Evolutionary conservation across 1,140 invertebrate species (phyloP).

Genomic region (Nasonia longicornis): DNA sequence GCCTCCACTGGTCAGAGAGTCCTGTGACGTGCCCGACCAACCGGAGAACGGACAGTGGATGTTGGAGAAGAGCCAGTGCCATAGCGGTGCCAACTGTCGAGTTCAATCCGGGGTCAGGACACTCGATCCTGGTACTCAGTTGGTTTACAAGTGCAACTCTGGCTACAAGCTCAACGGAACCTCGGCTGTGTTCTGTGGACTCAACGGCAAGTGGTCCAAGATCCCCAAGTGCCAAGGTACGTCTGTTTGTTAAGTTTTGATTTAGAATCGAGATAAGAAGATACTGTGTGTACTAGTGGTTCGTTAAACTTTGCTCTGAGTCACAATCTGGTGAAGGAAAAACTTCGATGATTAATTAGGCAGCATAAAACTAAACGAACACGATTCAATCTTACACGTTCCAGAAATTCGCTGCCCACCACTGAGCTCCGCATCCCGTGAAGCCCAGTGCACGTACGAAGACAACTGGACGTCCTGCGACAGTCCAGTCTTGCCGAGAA

Average conservation of each 20-base stretch:
- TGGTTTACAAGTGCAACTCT: constrained; percentile 59
- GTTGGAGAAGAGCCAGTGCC: constrained; percentile 55
- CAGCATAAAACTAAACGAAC: too few species aligned
- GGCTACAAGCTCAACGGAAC: constrained; percentile 55
- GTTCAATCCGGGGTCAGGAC: constrained; percentile 5
- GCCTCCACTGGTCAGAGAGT: background rate
- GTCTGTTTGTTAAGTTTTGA: constrained; percentile 12
- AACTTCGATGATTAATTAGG: too few species aligned
- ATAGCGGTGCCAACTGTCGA: constrained; percentile 48
- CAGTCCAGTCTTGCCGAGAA: constrained; percentile 45
- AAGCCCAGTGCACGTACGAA: constrained; percentile 52
- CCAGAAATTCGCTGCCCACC: constrained; percentile 57
- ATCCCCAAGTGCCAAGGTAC: constrained; percentile 59
- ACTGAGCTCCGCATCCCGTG: constrained; percentile 52
- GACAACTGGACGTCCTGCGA: constrained; percentile 51
- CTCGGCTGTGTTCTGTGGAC: constrained; percentile 55
- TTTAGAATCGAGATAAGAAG: background rate
- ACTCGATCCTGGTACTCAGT: constrained; percentile 54
- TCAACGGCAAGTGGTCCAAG: constrained; percentile 57
- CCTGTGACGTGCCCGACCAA: constrained; percentile 56
- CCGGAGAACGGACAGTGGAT: constrained; percentile 59
- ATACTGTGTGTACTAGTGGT: background rate
- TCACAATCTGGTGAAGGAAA: background rate
- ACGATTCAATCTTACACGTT: background rate
- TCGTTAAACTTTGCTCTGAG: background rate